Evolutionary conservation across 2,888 invertebrate genomes (phyloP), one percentile per base, ranked within the genome.

Genomic region (Carterocephalus palaemon): DNA sequence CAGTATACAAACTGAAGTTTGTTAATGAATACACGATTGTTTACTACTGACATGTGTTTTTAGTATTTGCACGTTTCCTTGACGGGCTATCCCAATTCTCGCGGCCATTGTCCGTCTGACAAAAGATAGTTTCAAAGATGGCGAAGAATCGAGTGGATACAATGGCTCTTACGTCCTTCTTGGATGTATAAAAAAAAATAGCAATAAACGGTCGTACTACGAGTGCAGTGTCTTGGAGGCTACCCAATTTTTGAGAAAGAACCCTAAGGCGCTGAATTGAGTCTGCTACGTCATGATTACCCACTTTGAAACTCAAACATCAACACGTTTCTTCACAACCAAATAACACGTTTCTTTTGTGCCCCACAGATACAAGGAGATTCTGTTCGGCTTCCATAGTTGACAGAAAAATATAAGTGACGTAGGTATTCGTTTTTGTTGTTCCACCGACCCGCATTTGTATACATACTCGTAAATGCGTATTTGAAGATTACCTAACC

Each of bases 91-190:
- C 74, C 78, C 70, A 75, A 75, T 80, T 75, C 71, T 60, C 71
- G 68, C 58, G 59, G 62, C 74, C 66, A 59, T 81, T 81, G 81
- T 81, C 60, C 66, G 56, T 50, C 57, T 57, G 74, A 81, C 79
- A 82, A 81, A 69, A 68, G 74, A 64, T 61, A 52, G 58, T 58
- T 60, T 59, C 53, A 57, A 68, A 73, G 63, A 71, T 67, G 65
- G 67, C 65, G 58, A 54, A 54, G 57, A 20, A 43, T 34, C 15
- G 34, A 46, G 43, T 47, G 50, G 53, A 43, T 49, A 62, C 54
- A 60, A 51, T 57, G 38, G 48, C 46, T 39, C 49, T 42, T 32
- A 49, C 40, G 50, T 48, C 51, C 56, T 37, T 52, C 58, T 48
- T 16, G 51, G 42, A 46, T 31, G 34, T 41, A 51, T 17, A 31